A percentile compares a stretch with the other conserved stretches of the same genome.
These are phyloP conservation scores for Corvus cornix DNA, from an alignment of 2,113 vertebrate genomes.

Conservation along the genomic window DNA sequence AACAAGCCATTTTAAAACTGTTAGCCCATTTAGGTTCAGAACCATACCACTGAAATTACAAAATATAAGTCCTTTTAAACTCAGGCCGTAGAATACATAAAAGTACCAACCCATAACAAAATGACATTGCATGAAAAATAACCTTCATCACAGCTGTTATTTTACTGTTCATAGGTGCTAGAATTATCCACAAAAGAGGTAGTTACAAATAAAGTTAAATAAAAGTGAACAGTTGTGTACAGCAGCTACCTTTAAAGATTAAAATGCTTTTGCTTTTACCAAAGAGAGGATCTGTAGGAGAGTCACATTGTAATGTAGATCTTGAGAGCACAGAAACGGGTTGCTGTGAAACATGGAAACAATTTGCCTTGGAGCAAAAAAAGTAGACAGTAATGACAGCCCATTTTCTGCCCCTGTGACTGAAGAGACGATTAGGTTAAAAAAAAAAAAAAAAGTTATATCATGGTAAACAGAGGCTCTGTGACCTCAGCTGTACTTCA, in stretches of 20 bases:
- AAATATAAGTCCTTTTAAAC: not conserved
- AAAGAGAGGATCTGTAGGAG: not conserved
- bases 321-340: not conserved
- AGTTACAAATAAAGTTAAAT: not conserved
- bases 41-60: not conserved
- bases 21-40: not conserved
- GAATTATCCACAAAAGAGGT: not conserved
- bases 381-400: not conserved
- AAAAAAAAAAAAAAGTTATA: not conserved
- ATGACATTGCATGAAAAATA: conserved; percentile 7
- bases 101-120: not conserved
- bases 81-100: not conserved
- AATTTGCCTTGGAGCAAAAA: not conserved
- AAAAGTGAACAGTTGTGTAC: not conserved
- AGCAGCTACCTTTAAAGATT: not conserved
- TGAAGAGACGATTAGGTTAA: not conserved
- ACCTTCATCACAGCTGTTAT: not conserved
- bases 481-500: not conserved
- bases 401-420: not conserved
- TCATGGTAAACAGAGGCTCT: not conserved
- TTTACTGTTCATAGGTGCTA: not conserved
- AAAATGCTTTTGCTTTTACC: not conserved
- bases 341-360: not conserved
- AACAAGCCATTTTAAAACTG: not conserved
- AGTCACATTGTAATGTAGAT: not conserved